Evolutionary conservation across 2,888 invertebrate species (phyloP).

Genomic region (Dorcus parallelipipedus): DNA sequence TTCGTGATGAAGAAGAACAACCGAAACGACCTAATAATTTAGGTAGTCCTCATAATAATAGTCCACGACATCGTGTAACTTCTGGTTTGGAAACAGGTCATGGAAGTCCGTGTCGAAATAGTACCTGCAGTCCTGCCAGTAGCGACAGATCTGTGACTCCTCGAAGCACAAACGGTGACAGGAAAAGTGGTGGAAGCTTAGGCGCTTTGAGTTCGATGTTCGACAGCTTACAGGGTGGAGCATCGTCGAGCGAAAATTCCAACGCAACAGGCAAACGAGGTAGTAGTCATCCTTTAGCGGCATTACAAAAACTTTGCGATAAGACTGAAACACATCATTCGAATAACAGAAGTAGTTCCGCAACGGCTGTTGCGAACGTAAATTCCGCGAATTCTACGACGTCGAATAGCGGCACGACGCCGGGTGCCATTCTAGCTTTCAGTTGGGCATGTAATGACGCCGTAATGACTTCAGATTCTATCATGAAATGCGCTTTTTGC

Average conservation of each 20-base stretch:
- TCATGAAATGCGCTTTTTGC: constrained; percentile 93
- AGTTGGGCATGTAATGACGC: constrained; percentile 95
- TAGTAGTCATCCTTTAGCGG: constrained; percentile 88
- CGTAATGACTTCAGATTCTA: constrained; percentile 79
- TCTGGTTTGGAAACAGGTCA: constrained; percentile 43
- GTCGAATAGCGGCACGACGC: constrained; percentile 54
- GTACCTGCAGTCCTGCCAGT: constrained; percentile 69
- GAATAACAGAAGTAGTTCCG: constrained; percentile 44
- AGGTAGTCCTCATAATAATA: constrained; percentile 41
- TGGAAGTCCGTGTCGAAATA: constrained; percentile 60
- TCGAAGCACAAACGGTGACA: constrained; percentile 60
- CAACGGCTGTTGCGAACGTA: constrained; percentile 44
- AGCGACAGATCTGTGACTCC: constrained; percentile 76
- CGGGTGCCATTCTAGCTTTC: constrained; percentile 83
- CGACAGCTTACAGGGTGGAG: constrained; percentile 71
- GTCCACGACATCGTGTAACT: constrained; percentile 37
- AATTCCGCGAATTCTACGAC: constrained; percentile 35
- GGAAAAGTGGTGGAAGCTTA: constrained; percentile 63
- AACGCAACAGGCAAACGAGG: constrained; percentile 63
- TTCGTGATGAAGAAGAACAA: constrained; percentile 42
- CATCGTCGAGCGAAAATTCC: constrained; percentile 41
- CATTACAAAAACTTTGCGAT: constrained; percentile 92
- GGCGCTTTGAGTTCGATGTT: constrained; percentile 89
- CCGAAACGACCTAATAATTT: constrained; percentile 26
- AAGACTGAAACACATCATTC: constrained; percentile 81